Percentiles rank a stretch among this genome's conserved stretches.
Conservation (phyloP, 2,113 vertebrate species). For the Telmatochromis sp. region DNA sequence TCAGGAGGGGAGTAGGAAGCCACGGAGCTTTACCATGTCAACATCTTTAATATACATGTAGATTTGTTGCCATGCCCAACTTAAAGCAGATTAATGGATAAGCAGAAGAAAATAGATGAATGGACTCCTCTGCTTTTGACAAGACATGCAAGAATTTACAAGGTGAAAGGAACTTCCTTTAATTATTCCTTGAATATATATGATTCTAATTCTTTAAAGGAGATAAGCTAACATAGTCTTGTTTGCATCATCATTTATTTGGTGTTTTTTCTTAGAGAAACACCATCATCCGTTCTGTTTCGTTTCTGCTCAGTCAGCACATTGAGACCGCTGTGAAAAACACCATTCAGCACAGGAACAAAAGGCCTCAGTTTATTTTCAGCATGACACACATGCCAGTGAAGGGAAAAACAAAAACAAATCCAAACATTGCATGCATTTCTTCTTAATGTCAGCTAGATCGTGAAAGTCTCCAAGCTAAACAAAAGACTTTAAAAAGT, state of each 20-base stretch:
- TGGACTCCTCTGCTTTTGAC: neutral
- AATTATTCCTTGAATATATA: neutral
- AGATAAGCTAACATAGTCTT: neutral
- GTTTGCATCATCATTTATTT: neutral
- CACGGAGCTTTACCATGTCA: conserved; percentile 14
- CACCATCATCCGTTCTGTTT: neutral
- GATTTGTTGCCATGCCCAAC: conserved; percentile 20
- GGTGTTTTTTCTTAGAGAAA: neutral
- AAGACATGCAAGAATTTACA: neutral
- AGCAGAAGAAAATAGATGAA: neutral
- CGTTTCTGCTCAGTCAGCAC: neutral
- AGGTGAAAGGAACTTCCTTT: neutral
- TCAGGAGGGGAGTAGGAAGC: neutral
- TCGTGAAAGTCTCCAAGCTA: neutral
- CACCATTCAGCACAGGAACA: neutral
- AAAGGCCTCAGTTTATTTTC: neutral
- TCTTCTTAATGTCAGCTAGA: neutral
- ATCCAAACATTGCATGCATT: neutral
- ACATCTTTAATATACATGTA: neutral
- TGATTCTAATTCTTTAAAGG: neutral
- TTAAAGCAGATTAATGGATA: neutral
- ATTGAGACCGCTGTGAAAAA: neutral
- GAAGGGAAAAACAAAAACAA: neutral
- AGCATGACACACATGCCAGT: neutral
- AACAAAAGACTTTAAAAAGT: conserved; percentile 16